phyloP scores from a whole-genome alignment of 2,888 invertebrate species.

The Thecophora atra region DNA sequence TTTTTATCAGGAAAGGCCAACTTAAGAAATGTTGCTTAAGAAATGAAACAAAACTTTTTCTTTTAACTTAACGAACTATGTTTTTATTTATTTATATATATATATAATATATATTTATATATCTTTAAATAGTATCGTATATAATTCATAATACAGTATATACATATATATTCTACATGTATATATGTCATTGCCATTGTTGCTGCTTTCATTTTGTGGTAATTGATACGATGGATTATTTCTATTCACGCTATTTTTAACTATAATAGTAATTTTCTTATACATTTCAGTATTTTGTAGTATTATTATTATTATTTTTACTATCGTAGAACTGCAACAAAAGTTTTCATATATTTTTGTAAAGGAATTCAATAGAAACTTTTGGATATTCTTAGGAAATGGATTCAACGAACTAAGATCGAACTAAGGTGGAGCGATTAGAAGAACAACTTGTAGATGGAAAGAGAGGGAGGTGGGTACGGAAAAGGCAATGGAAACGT shows the following conservation, averaged over 20 bases:
- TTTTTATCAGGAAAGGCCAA: not conserved
- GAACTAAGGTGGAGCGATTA: not conserved
- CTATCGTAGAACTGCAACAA: slow-evolving; percentile 21
- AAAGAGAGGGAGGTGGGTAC: not conserved
- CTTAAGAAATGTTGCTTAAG: not conserved
- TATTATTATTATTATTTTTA: not conserved
- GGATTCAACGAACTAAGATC: not conserved
- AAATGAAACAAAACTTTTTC: slow-evolving; percentile 42
- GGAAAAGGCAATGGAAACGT: not conserved
- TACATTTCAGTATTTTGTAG: not conserved
- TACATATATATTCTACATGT: slow-evolving; percentile 21
- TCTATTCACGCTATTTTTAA: slow-evolving; percentile 19
- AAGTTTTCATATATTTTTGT: slow-evolving; percentile 1
- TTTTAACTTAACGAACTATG: slow-evolving; percentile 58
- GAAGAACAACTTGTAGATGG: not conserved
- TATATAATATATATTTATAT: slow-evolving; percentile 17
- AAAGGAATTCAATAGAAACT: not conserved
- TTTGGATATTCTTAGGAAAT: not conserved
- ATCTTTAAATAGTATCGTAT: slow-evolving; percentile 31
- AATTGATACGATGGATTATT: slow-evolving; percentile 22
- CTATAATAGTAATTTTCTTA: not conserved
- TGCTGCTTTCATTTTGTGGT: slow-evolving; percentile 11
- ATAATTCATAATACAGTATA: slow-evolving; percentile 34
- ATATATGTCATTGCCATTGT: slow-evolving; percentile 40
- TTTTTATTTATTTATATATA: slow-evolving; percentile 38